Evolutionary conservation across 37 sponge, comb jelly and placozoan species (phyloP), one percentile per base, ranked within the genome.

Genomic region (Aplysina aerophoba): DNA sequence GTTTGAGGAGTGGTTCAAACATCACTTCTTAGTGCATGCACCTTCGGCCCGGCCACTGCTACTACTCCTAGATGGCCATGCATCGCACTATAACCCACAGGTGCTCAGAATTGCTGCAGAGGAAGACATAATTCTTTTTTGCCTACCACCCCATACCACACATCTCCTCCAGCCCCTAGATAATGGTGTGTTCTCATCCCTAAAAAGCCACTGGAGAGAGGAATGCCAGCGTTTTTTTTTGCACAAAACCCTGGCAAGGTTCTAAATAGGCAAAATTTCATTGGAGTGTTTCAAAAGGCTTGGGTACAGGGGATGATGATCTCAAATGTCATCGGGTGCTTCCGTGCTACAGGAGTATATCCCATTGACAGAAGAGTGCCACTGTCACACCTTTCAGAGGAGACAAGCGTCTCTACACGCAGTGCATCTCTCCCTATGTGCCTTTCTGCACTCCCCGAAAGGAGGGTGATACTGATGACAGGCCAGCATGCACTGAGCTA

Each of bases 161-260:
- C 94, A 93, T 44, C 34, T 90, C 13, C 63, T 75, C 25, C 94
- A 93, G 72, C 94, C 94, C 15, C 78, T 93, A 16, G 94, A 93
- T 55, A 83, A 81, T 21, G 80, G 88, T 3, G 21, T 30, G 20
- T 93, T 93, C 81, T 78, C 80, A 3, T 79, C 86, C 19, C 63
- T 93, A 0, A 93, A 93, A 60, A 37, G 1, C 0, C 37, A 25
- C 28, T 92, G 93, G 93, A 31, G 54, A 20, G 0, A 75, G n/a
- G 87, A 61, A 24, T 88, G 89, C 40, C 87, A 85, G 0, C 4
- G 59, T 17, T 89, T 64, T 41, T 38, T 35, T 13, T n/a, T 16
- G 5, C 60, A 41, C n/a, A n/a, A 3, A 85, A 88, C 35, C 87
- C 93, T 4, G 83, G 86, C 19, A 88, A 78, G 31, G 81, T 89